phyloP scores from a whole-genome alignment of 2,113 vertebrate genomes.

The Aramus guarauna region DNA sequence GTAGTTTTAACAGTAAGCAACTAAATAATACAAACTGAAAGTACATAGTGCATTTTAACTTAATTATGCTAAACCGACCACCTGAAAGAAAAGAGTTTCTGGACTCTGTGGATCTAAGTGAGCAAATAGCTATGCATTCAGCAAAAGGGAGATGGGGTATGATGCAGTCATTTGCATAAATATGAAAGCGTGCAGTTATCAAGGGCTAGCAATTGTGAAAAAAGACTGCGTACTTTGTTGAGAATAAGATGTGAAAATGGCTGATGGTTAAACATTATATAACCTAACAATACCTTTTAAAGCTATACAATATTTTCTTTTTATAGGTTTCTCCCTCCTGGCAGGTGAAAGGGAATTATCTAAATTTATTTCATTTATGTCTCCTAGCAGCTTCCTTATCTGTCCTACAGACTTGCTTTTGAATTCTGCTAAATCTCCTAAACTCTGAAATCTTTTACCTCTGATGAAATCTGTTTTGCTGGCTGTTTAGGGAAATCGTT shows the following conservation, averaged over 20 bases:
- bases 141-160: background rate
- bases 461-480: background rate
- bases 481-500: background rate
- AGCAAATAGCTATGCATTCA: background rate
- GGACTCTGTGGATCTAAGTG: background rate
- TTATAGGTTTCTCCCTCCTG: background rate
- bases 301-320: background rate
- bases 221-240: background rate
- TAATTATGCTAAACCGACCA: background rate
- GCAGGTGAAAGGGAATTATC: slow-evolving; percentile 8
- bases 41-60: background rate
- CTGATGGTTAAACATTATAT: background rate
- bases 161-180: background rate
- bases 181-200: fast-evolving
- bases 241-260: background rate
- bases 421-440: background rate
- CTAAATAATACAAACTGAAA: background rate
- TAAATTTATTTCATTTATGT: slow-evolving; percentile 11
- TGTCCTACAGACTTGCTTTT: background rate
- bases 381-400: slow-evolving; percentile 6
- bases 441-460: background rate
- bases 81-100: background rate
- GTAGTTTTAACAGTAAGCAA: background rate
- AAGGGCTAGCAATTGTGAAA: background rate
- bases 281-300: background rate